Evolutionary conservation across 2,797 vertebrate species (phyloP).

Genomic region (Fratercula arctica): DNA sequence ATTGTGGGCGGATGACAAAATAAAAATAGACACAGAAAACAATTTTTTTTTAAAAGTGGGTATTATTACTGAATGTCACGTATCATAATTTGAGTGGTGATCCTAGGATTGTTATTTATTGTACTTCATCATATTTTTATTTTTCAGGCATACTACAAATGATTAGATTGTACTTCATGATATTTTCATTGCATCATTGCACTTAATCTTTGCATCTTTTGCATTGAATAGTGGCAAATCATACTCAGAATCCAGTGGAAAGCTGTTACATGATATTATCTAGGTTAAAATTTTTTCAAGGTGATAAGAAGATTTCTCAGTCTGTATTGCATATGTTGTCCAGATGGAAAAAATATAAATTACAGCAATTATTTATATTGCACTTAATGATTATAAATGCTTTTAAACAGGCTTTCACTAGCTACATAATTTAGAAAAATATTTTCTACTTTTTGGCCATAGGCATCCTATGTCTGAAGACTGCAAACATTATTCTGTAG

Average conservation of each 20-base stretch:
- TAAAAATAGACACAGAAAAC: slow-evolving; percentile 11
- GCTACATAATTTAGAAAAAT: not conserved
- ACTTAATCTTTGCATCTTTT: not conserved
- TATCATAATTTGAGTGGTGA: slow-evolving; percentile 40
- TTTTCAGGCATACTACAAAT: not conserved
- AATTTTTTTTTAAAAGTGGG: not conserved
- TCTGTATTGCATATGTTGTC: not conserved
- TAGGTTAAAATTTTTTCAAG: not conserved
- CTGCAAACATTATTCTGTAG: not conserved
- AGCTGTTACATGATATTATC: not conserved
- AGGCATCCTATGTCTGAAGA: not conserved
- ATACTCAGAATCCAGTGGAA: not conserved
- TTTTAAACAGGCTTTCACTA: not conserved
- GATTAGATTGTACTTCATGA: not conserved
- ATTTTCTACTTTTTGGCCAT: not conserved
- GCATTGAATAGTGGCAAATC: not conserved
- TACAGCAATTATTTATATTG: not conserved
- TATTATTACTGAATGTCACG: slow-evolving; percentile 42
- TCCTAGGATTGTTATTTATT: slow-evolving; percentile 10
- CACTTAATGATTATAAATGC: not conserved
- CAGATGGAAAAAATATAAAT: not conserved
- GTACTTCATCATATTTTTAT: slow-evolving; percentile 29
- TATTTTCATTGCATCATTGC: not conserved
- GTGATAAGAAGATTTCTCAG: not conserved
- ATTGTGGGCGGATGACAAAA: slow-evolving; percentile 33